Percentiles rank a stretch among this genome's conserved stretches.
phyloP scores from a whole-genome alignment of 2,888 invertebrate species.

The Drosophila testacea region DNA sequence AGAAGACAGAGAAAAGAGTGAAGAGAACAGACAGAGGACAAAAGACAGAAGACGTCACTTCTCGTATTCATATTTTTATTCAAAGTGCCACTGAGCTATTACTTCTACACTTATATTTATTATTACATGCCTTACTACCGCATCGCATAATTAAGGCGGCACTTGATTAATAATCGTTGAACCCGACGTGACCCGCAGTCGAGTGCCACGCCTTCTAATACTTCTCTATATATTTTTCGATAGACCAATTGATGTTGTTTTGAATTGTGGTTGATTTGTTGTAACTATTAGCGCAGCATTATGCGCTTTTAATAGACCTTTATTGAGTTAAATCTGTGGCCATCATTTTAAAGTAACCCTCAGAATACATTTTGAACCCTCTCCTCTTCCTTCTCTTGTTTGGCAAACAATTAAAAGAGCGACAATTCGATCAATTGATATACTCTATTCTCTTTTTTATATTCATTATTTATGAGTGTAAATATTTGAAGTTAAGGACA shows the following conservation, averaged over 20 bases:
- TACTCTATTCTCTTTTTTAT: slow-evolving; percentile 23
- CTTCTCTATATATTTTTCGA: slow-evolving; percentile 6
- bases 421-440: slow-evolving; percentile 67
- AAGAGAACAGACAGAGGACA: slow-evolving; percentile 4
- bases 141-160: slow-evolving; percentile 67
- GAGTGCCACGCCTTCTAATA: slow-evolving; percentile 54
- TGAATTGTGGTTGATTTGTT: slow-evolving; percentile 61
- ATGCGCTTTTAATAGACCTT: slow-evolving; percentile 65
- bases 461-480: slow-evolving; percentile 71
- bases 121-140: slow-evolving; percentile 40
- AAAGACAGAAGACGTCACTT: slow-evolving; percentile 31
- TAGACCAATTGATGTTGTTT: slow-evolving; percentile 35
- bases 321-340: slow-evolving; percentile 73
- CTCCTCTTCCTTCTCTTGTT: slow-evolving; percentile 12
- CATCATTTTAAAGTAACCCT: slow-evolving; percentile 56
- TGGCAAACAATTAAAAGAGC: slow-evolving; percentile 46
- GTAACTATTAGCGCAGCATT: slow-evolving; percentile 67
- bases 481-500: slow-evolving; percentile 67
- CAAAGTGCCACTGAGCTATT: slow-evolving; percentile 44
- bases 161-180: slow-evolving; percentile 81
- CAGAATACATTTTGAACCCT: slow-evolving; percentile 15
- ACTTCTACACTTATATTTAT: slow-evolving; percentile 12
- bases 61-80: neutral
- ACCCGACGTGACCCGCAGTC: slow-evolving; percentile 65
- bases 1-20: slow-evolving; percentile 1